Conservation (phyloP, 1,140 invertebrate genomes). For the Aphaenogaster rudis region DNA sequence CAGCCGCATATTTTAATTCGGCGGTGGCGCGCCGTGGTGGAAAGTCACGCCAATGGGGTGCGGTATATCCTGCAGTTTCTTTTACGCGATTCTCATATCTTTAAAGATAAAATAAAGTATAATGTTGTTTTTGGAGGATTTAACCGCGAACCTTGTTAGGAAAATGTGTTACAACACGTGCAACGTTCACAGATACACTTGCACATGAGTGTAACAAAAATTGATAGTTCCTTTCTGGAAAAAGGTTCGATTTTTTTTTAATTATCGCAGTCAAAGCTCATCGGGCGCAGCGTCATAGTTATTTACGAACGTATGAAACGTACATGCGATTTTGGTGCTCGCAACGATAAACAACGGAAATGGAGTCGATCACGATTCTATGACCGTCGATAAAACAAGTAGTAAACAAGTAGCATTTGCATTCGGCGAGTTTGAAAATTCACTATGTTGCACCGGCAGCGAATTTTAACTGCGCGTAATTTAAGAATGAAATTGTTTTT, state of each 20-base stretch:
- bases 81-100: neutral
- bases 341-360: slow-evolving; percentile 59
- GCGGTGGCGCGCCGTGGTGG: too few relatives aligned
- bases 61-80: neutral
- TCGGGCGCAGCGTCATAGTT: slow-evolving; percentile 34
- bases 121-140: neutral
- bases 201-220: neutral
- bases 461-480: slow-evolving; percentile 48
- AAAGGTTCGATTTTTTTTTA: slow-evolving; percentile 28
- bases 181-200: neutral
- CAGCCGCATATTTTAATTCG: slow-evolving; percentile 20
- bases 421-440: slow-evolving; percentile 33
- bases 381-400: slow-evolving; percentile 58
- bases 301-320: slow-evolving; percentile 56
- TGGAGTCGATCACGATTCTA: slow-evolving; percentile 56
- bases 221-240: slow-evolving; percentile 28
- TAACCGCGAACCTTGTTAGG: neutral
- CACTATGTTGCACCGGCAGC: neutral
- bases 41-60: neutral
- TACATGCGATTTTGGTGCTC: slow-evolving; percentile 53
- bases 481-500: slow-evolving; percentile 60
- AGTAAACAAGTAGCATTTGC: slow-evolving; percentile 61
- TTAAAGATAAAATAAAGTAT: neutral
- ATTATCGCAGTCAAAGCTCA: slow-evolving; percentile 35
- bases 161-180: neutral